Evolutionary conservation across 2,113 vertebrate genomes (phyloP).

Genomic region (Vidua macroura): DNA sequence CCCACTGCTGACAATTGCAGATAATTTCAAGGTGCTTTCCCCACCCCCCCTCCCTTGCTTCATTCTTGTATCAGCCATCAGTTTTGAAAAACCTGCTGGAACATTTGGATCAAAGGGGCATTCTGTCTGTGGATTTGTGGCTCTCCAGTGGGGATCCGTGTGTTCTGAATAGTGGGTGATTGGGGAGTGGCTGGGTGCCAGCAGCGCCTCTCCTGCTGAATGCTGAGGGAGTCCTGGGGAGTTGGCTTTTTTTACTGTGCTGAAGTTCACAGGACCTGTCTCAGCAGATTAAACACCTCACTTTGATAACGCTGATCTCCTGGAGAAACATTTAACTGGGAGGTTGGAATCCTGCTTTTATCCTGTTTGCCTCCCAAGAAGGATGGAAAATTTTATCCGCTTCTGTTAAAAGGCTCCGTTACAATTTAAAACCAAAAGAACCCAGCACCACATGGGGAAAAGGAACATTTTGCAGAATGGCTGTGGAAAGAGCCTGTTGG

Average conservation of each 20-base stretch:
- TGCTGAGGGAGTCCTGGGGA: neutral
- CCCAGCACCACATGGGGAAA: neutral
- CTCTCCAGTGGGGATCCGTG: neutral
- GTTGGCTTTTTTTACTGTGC: neutral
- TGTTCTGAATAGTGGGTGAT: neutral
- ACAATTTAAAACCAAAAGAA: neutral
- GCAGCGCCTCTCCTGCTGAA: neutral
- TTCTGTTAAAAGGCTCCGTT: neutral
- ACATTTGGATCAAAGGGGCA: neutral
- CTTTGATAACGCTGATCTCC: neutral
- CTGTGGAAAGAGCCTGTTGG: neutral
- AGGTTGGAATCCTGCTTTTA: neutral
- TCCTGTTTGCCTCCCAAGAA: fast-evolving
- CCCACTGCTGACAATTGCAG: neutral
- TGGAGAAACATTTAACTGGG: neutral
- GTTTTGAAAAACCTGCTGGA: neutral
- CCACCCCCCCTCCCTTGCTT: neutral
- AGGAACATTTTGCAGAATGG: neutral
- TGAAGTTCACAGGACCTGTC: neutral
- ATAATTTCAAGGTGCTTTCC: neutral
- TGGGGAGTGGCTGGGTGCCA: neutral
- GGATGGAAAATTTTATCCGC: neutral
- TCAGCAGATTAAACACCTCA: neutral
- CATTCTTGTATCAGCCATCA: neutral
- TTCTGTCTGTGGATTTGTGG: neutral